Evolutionary conservation across 2,888 invertebrate genomes (phyloP).

Genomic region (Morpho helenor): DNA sequence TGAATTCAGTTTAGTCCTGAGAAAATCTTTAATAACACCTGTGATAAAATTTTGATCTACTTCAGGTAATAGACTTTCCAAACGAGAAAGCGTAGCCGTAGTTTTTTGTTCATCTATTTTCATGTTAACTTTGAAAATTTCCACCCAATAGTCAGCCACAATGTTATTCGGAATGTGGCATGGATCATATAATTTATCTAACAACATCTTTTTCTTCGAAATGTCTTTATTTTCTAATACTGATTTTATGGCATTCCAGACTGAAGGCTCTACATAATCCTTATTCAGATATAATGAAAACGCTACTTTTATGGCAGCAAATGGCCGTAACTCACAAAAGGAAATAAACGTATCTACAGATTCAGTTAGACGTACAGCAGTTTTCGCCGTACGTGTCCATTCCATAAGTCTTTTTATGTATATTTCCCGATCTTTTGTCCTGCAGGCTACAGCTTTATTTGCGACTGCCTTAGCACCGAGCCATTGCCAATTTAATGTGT

Average conservation of each 20-base stretch:
- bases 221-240: constrained; percentile 35
- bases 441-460: constrained; percentile 39
- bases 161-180: constrained; percentile 36
- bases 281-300: constrained; percentile 33
- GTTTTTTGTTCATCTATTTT: constrained; percentile 28
- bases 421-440: constrained; percentile 29
- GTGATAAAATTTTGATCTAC: constrained; percentile 33
- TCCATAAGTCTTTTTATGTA: constrained; percentile 34
- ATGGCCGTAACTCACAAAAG: constrained; percentile 38
- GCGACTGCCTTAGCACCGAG: constrained; percentile 48
- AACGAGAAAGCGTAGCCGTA: constrained; percentile 30
- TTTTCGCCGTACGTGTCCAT: constrained; percentile 38
- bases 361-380: constrained; percentile 40
- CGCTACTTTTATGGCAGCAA: constrained; percentile 38
- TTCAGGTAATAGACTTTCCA: constrained; percentile 36
- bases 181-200: constrained; percentile 24
- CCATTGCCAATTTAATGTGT: constrained; percentile 37
- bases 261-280: constrained; percentile 27
- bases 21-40: constrained; percentile 27
- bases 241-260: constrained; percentile 47
- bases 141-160: constrained; percentile 40
- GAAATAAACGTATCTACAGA: constrained; percentile 30
- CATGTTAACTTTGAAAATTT: constrained; percentile 34
- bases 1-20: constrained; percentile 29
- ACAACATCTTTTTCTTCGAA: constrained; percentile 14